Evolutionary conservation across 2,888 invertebrate genomes (phyloP), one percentile per base, ranked within the genome.

Genomic region (Pharmacophagus antenor): DNA sequence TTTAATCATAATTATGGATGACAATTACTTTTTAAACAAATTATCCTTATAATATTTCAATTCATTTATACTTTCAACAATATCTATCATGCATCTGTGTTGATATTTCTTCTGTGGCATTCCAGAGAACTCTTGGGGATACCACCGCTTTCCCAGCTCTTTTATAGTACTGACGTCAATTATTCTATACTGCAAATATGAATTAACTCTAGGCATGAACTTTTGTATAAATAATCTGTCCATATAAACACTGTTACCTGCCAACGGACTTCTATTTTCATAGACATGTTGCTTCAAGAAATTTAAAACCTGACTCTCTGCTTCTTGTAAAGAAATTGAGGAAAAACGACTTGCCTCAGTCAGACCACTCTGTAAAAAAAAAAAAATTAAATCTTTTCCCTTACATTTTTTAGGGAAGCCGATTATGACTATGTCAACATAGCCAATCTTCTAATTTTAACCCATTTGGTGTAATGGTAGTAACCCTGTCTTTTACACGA

Each of bases 121-220:
- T n/a, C 72, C 74, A 15, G 88, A 80, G 68, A 82, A 92, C 10
- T 94, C 78, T 18, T 91, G 85, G 2, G 93, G 92, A 80, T 94
- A 94, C 98, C 98, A 99, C 17, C 95, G 82, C 66, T 92, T 92
- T 12, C 92, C 93, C 56, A 99, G 79, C 82, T 98, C 98, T 79
- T 98, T 98, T 18, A 99, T 84, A 0, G 96, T 93, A 37, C 96
- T 96, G 2, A 98, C 98, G 90, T 99, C 99, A 64, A 99, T 94
- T 48, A 97, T 95, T 70, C 99, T 93, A 82, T 99, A 98, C 79
- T 99, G 98, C 66, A 99, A 85, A 78, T 97, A 96, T 0, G 92
- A 77, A 74, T 95, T 79, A 6, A 99, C 84, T 47, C 68, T 88
- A 0, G 97, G 98, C 96, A 98, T 97, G 75, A 95, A 94, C 83